phyloP scores from a whole-genome alignment of 1,140 invertebrate genomes.

The Lepidurus apus region DNA sequence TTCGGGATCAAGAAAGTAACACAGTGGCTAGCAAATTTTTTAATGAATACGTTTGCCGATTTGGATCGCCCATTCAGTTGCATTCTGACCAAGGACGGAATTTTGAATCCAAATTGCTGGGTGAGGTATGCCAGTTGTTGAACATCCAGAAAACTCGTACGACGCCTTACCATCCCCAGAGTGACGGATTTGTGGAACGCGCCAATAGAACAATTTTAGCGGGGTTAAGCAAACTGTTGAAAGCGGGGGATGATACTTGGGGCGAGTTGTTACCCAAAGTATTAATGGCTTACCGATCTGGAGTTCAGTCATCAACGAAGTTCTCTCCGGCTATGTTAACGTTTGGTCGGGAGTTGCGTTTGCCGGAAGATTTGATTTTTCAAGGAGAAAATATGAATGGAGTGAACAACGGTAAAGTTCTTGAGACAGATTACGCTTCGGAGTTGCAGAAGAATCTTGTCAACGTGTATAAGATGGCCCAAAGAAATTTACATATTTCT shows the following conservation, averaged over 20 bases:
- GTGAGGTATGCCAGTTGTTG: conserved; percentile 36
- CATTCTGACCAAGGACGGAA: conserved; percentile 38
- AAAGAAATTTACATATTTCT: not conserved
- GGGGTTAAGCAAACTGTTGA: conserved; percentile 30
- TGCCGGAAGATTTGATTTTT: not conserved
- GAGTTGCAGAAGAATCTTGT: not conserved
- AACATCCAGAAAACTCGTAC: conserved; percentile 36
- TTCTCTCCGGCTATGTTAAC: not conserved
- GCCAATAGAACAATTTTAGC: conserved; percentile 39
- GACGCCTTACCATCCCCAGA: conserved; percentile 36
- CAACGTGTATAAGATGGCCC: conserved; percentile 4
- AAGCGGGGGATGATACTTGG: not conserved
- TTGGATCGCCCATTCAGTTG: conserved; percentile 38
- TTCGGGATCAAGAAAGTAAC: conserved; percentile 3
- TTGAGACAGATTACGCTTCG: conserved; percentile 1
- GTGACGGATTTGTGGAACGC: conserved; percentile 38
- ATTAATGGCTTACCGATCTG: not conserved
- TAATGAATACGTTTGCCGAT: not conserved
- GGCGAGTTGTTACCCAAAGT: not conserved
- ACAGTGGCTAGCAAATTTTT: conserved; percentile 15
- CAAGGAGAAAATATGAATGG: not conserved
- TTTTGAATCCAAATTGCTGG: conserved; percentile 32
- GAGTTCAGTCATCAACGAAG: not conserved
- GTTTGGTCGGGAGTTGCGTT: not conserved
- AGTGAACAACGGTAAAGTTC: not conserved